Base-by-base conservation (phyloP, 2,888 invertebrate species). In the Agriopis aurantiaria region DNA sequence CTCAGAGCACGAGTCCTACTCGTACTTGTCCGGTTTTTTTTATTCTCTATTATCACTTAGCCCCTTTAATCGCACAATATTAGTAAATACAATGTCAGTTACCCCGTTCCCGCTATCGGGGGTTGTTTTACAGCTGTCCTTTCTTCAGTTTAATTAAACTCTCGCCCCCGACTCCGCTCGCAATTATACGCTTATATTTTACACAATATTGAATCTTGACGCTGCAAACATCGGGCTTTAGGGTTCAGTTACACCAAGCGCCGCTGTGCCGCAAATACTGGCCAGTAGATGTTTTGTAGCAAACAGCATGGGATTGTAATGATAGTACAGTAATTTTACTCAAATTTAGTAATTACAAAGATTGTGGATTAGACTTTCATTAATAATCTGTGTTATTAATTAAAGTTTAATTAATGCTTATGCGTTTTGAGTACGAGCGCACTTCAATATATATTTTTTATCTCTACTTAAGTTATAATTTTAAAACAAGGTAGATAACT, bases 91-190 rank as follows among this genome's bases (percentile, higher is more conserved):
- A 57, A 14, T 57, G 56, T 56, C 56, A 66, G 62, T 46, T 60
- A 59, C 68, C 64, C 59, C 53, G 69, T 69, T 53, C 66, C 33
- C 48, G 48, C 58, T 53, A 52, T 62, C 40, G 52, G 33, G 63
- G 61, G 45, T 57, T 69, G 76, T 75, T 78, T 76, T 76, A 75
- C 76, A 73, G 75, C 76, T 76, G 78, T 76, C 78, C 73, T 59
- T 53, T 43, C 43, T 63, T 53, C 57, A 67, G 66, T 77, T 78
- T 78, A 78, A 76, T 76, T 78, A 76, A 78, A 78, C 70, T 65
- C 63, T 61, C 58, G 53, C 71, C 56, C 46, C 64, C 69, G 71
- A 69, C 71, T 74, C 72, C 68, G 65, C 72, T 73, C 71, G 72
- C 72, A 76, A 78, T 78, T 76, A 76, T 71, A 71, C 71, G 56